A percentile compares a stretch with the other conserved stretches of the same genome.
These are phyloP conservation scores for Danaus melanippus DNA, from an alignment of 1,140 invertebrate species.

Conservation along the genomic window DNA sequence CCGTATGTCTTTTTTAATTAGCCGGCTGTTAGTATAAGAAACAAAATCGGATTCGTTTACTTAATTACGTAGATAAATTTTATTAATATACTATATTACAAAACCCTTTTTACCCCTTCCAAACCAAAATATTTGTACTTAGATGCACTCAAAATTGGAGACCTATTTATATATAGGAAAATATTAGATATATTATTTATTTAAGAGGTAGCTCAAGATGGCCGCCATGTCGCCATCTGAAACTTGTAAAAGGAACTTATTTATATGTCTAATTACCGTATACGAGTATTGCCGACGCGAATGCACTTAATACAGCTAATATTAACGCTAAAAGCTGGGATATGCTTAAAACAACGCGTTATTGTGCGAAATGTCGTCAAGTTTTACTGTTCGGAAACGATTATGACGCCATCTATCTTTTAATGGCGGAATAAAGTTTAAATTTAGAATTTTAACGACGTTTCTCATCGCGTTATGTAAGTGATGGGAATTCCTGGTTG, in stretches of 20 bases:
- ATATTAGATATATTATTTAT: too few species aligned
- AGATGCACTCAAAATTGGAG: too few species aligned
- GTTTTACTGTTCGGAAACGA: conserved; percentile 27
- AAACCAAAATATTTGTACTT: too few species aligned
- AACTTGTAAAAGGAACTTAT: conserved; percentile 61
- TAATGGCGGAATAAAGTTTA: conserved; percentile 14
- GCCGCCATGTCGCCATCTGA: conserved; percentile 58
- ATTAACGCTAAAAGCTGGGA: conserved; percentile 50
- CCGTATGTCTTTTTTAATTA: conserved; percentile 49
- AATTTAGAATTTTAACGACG: conserved; percentile 2
- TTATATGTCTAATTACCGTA: conserved; percentile 60
- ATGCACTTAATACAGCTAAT: conserved; percentile 60
- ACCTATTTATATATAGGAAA: too few species aligned
- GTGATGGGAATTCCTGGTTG: conserved; percentile 34
- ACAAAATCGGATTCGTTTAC: too few species aligned
- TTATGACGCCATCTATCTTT: conserved; percentile 31
- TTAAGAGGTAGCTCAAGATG: conserved; percentile 29
- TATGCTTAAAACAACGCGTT: conserved; percentile 36
- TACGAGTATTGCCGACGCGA: conserved; percentile 43
- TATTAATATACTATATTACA: too few species aligned
- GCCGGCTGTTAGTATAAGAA: conserved; percentile 4
- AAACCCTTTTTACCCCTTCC: too few species aligned
- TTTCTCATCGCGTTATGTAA: conserved; percentile 20
- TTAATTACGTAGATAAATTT: too few species aligned
- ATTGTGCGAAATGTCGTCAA: conserved; percentile 26